A percentile compares a stretch with the other conserved stretches of the same genome.
These are phyloP conservation scores for Lycia hirtaria DNA, from an alignment of 2,888 invertebrate genomes.

Conservation along the genomic window DNA sequence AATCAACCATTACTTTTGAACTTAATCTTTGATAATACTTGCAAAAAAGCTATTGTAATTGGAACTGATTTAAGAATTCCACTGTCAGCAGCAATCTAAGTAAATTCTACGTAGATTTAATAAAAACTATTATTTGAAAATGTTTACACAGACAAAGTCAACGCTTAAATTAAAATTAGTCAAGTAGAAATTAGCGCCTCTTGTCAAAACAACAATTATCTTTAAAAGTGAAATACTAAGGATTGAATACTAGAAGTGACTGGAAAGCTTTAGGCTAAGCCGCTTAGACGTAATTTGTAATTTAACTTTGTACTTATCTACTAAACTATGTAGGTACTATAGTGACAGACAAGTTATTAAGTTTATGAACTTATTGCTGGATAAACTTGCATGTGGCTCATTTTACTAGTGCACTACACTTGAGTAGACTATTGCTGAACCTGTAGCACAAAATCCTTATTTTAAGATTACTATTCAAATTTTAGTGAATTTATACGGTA, in stretches of 20 bases:
- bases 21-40: no score
- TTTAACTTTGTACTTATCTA: slow-evolving; percentile 7
- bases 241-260: slow-evolving; percentile 12
- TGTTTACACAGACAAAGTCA: not conserved
- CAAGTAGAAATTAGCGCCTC: slow-evolving; percentile 1
- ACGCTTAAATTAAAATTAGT: slow-evolving; percentile 1
- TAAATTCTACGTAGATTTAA: no score
- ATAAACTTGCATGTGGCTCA: not conserved
- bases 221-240: slow-evolving; percentile 9
- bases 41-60: not conserved
- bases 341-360: slow-evolving; percentile 3
- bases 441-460: not conserved
- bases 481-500: no score
- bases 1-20: no score
- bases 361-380: not conserved
- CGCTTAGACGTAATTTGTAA: slow-evolving; percentile 17
- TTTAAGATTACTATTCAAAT: no score
- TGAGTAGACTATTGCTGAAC: not conserved
- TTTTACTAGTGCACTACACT: not conserved
- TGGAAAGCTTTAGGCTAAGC: slow-evolving; percentile 15
- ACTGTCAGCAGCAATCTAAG: not conserved
- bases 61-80: not conserved
- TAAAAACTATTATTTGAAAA: not conserved
- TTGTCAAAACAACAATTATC: slow-evolving; percentile 10
- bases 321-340: slow-evolving; percentile 1